A percentile compares a stretch with the other conserved stretches of the same genome.
Conservation (phyloP, 2,113 vertebrate genomes). For the Podarcis muralis region DNA sequence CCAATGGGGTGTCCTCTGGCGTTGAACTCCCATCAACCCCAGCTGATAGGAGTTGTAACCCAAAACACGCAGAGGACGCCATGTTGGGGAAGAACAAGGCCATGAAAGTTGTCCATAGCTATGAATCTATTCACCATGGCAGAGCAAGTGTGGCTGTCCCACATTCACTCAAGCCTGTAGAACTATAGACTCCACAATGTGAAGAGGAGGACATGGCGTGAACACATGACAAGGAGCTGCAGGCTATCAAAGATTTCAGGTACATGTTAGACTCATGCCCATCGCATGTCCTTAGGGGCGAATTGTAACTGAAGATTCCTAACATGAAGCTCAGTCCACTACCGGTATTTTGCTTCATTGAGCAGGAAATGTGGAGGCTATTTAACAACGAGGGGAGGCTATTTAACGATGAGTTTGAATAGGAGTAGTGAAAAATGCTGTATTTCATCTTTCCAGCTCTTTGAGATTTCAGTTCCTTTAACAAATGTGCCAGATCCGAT, state of each 20-base stretch:
- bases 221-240: background rate
- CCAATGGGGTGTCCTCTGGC: too few species aligned
- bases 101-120: background rate
- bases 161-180: background rate
- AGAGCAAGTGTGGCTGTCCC: background rate
- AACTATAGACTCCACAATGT: background rate
- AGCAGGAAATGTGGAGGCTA: background rate
- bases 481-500: constrained; percentile 90
- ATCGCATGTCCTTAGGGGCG: background rate
- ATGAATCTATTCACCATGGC: background rate
- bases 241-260: background rate
- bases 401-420: background rate
- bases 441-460: constrained; percentile 78
- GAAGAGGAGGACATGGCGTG: background rate
- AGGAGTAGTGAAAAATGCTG: background rate
- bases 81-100: constrained; percentile 14
- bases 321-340: background rate
- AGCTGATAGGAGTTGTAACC: constrained; percentile 5
- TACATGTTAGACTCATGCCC: background rate
- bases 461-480: constrained; percentile 89
- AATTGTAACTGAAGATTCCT: background rate
- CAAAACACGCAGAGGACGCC: constrained; percentile 1
- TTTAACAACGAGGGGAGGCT: background rate
- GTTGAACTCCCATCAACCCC: too few species aligned
- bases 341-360: background rate